Conservation (phyloP, 2,113 vertebrate species). For the Scophthalmus maximus region DNA sequence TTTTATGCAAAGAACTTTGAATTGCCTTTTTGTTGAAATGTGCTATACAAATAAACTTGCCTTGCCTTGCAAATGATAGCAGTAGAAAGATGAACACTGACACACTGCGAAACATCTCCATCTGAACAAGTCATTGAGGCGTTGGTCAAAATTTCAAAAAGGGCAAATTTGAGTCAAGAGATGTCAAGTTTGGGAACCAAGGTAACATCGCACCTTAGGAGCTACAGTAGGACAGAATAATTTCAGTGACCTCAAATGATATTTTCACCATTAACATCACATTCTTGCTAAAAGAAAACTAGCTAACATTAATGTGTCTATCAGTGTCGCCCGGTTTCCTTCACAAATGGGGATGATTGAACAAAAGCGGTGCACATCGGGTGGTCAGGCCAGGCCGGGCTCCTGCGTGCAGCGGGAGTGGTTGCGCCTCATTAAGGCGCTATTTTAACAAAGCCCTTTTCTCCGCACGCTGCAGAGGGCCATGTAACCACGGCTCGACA, state of each 20-base stretch:
- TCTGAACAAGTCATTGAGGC: too few species aligned
- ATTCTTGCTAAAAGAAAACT: too few species aligned
- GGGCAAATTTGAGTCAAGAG: not conserved
- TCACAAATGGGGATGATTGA: constrained; percentile 59
- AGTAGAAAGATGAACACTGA: too few species aligned
- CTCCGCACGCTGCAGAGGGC: constrained; percentile 52
- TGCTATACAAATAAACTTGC: not conserved
- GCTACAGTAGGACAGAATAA: not conserved
- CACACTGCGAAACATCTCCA: too few species aligned
- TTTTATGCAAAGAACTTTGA: too few species aligned
- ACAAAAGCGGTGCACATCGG: constrained; percentile 60
- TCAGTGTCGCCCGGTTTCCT: constrained; percentile 28
- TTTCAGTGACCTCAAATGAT: not conserved
- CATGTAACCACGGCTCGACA: constrained; percentile 44
- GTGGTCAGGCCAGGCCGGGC: constrained; percentile 44
- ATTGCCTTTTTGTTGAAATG: not conserved
- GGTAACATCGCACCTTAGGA: not conserved
- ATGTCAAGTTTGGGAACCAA: not conserved
- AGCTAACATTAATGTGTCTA: not conserved
- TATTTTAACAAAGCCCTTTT: constrained; percentile 74
- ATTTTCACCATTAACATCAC: not conserved
- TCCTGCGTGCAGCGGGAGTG: constrained; percentile 45
- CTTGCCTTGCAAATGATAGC: too few species aligned
- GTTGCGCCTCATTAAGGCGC: constrained; percentile 70
- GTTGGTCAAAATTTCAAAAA: too few species aligned